Conservation (phyloP, 2,888 invertebrate species). For the Pycnomerus fuliginosus region DNA sequence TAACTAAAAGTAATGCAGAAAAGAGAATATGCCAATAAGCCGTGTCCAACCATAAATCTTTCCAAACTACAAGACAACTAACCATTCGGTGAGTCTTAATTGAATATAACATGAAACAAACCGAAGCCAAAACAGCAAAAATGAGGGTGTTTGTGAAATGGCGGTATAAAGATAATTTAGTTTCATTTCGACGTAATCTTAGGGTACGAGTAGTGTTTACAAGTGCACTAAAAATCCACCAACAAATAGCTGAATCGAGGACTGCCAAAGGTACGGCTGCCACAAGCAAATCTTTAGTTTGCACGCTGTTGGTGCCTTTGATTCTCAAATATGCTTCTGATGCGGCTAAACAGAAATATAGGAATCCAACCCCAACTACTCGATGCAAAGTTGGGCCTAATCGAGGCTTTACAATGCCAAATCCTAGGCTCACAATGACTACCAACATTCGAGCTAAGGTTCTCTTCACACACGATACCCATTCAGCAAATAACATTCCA, state of each 20-base stretch:
- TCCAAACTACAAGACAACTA: constrained; percentile 83
- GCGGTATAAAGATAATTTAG: constrained; percentile 84
- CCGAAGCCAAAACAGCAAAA: constrained; percentile 86
- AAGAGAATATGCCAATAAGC: constrained; percentile 96
- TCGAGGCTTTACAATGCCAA: constrained; percentile 93
- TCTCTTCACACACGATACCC: constrained; percentile 88
- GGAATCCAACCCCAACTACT: constrained; percentile 78
- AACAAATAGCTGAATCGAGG: constrained; percentile 84
- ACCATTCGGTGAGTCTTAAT: constrained; percentile 77
- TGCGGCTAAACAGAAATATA: constrained; percentile 83
- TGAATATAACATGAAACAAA: constrained; percentile 92
- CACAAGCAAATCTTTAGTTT: constrained; percentile 65
- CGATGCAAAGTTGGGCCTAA: constrained; percentile 86
- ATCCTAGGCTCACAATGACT: constrained; percentile 91
- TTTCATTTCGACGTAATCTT: constrained; percentile 82
- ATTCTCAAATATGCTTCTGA: constrained; percentile 84
- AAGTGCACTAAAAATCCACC: constrained; percentile 90
- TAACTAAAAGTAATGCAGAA: constrained; percentile 81
- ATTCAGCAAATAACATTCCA: constrained; percentile 82
- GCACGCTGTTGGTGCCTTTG: constrained; percentile 61
- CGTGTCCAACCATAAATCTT: constrained; percentile 90
- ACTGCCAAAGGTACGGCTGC: constrained; percentile 79
- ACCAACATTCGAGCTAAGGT: constrained; percentile 91
- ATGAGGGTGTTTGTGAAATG: constrained; percentile 94
- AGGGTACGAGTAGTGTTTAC: constrained; percentile 89